A percentile compares a stretch with the other conserved stretches of the same genome.
Evolutionary conservation across 1,140 invertebrate genomes (phyloP).

Genomic region (Camponotus vicinus): DNA sequence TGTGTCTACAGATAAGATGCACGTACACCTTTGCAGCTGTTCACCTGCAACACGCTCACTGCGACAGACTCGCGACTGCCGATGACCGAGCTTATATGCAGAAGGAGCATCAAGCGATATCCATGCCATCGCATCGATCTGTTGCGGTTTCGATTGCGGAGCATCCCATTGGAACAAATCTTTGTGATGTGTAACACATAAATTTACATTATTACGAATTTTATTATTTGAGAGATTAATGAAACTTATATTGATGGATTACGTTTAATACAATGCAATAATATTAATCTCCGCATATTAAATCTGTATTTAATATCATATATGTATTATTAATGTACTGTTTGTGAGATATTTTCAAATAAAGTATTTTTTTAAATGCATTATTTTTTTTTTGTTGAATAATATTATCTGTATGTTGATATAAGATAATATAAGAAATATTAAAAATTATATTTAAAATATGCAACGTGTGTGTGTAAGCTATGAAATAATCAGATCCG

Average conservation of each 20-base stretch:
- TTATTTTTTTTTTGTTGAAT: background rate
- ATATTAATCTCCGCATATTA: background rate
- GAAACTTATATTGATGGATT: background rate
- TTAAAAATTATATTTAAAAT: background rate
- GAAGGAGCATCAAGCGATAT: slow-evolving; percentile 49
- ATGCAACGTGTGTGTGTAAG: background rate
- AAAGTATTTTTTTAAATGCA: background rate
- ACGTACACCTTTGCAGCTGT: slow-evolving; percentile 67
- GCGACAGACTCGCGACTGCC: slow-evolving; percentile 11
- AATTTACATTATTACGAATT: slow-evolving; percentile 11
- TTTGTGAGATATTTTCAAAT: background rate
- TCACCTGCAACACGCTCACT: slow-evolving; percentile 50
- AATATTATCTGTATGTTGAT: background rate
- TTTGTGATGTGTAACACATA: background rate
- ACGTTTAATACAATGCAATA: background rate
- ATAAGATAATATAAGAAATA: background rate
- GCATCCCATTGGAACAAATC: background rate
- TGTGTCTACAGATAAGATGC: slow-evolving; percentile 77
- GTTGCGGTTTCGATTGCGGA: background rate
- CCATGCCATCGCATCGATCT: slow-evolving; percentile 15
- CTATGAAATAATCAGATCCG: background rate
- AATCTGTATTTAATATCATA: background rate
- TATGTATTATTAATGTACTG: background rate
- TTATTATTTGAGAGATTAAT: background rate
- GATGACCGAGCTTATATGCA: slow-evolving; percentile 15